Evolutionary conservation across 2,113 vertebrate genomes (phyloP).

Genomic region (Passer domesticus): DNA sequence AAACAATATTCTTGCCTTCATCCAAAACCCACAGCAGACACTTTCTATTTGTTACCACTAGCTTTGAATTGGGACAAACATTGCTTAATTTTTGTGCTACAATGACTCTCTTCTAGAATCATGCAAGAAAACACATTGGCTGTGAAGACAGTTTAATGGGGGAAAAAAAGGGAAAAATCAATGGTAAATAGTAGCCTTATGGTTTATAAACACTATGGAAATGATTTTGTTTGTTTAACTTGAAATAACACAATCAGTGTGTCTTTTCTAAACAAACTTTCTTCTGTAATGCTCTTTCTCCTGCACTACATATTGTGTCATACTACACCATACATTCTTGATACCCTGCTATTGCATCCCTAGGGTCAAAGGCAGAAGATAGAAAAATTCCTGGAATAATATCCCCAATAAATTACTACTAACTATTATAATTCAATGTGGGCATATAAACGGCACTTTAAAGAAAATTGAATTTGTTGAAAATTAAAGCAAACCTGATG

Average conservation of each 20-base stretch:
- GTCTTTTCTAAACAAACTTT: neutral
- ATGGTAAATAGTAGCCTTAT: neutral
- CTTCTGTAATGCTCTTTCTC: neutral
- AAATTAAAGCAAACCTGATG: conserved; percentile 63
- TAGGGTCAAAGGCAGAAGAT: conserved; percentile 41
- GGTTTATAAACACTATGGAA: neutral
- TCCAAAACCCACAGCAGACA: neutral
- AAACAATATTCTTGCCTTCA: neutral
- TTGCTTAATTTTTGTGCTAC: neutral
- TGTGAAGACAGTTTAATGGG: neutral
- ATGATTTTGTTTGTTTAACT: neutral
- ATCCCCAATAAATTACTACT: conserved; percentile 62
- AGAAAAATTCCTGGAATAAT: conserved; percentile 55
- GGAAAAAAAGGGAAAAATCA: neutral
- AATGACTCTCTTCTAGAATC: neutral
- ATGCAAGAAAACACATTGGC: neutral
- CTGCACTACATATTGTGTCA: neutral
- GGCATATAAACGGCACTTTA: conserved; percentile 60
- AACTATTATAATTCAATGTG: conserved; percentile 52
- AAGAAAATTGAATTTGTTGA: conserved; percentile 72
- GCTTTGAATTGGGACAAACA: neutral
- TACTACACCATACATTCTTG: neutral
- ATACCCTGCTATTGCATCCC: neutral
- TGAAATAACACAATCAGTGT: neutral
- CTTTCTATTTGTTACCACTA: neutral